Evolutionary conservation across 2,888 invertebrate genomes (phyloP).

Genomic region (Alentia gelatinosa): DNA sequence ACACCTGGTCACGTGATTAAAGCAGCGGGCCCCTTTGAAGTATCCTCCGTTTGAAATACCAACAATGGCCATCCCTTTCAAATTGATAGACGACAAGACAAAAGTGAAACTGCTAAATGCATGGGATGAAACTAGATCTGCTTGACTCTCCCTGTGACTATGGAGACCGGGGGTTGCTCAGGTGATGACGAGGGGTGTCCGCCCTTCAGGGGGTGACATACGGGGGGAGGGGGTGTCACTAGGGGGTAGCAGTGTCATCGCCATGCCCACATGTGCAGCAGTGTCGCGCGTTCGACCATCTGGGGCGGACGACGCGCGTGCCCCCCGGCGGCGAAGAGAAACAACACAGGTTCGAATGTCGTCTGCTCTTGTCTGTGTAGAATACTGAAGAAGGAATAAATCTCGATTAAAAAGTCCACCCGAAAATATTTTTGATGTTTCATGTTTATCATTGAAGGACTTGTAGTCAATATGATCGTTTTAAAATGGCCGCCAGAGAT

Average conservation of each 20-base stretch:
- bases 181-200: neutral
- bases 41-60: neutral
- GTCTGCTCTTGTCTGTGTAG: neutral
- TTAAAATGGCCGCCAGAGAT: too few species aligned
- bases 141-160: neutral
- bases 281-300: neutral
- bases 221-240: neutral
- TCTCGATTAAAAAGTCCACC: too few species aligned
- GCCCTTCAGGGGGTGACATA: neutral
- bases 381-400: too few species aligned
- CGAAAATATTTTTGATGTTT: too few species aligned
- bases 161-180: neutral
- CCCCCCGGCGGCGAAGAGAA: neutral
- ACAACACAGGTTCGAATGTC: neutral
- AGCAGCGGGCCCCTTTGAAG: neutral
- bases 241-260: neutral
- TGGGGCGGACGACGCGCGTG: neutral
- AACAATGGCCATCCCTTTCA: neutral
- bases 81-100: neutral
- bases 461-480: too few species aligned
- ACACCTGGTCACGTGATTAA: neutral
- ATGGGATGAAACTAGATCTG: neutral
- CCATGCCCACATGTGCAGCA: neutral
- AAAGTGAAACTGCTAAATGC: constrained; percentile 23
- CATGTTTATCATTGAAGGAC: too few species aligned